Base-by-base conservation (phyloP, 2,888 invertebrate species). In the Drosophila hamatofila region DNA sequence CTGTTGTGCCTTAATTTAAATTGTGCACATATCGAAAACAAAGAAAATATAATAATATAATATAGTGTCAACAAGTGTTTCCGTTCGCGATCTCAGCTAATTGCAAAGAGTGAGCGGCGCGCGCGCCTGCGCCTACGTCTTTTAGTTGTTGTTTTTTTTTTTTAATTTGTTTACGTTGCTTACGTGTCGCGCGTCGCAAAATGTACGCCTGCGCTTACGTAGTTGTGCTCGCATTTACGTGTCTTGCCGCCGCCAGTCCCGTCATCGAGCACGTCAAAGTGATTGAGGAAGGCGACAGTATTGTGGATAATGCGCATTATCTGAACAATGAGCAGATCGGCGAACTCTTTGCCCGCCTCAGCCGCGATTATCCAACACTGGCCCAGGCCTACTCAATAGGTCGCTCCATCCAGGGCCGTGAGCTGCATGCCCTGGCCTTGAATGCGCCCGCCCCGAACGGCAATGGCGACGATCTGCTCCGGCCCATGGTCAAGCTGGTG, bases 401-500 rank as follows among this genome's bases (percentile, higher is more conserved):
- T 0, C 95, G 96, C 91, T 97, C 97, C 0, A 95, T 96, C 0
- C 94, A 97, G 92, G 95, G 95, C 35, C 94, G 97, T 14, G 95
- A 97, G 65, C 93, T 99, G 70, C 95, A 97, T 94, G 92, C 83
- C 8, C 78, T 93, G 60, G 96, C 97, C 91, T 95, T 96, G 66
- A 95, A 96, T 65, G 94, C 95, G 76, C 83, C 83, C 3, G 95
- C 96, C 92, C 95, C 96, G 3, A 65, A 72, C 23, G 74, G 62
- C 27, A 63, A 64, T 27, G 60, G 59, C n/a, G 80, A 76, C 0
- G 84, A 90, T 94, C 94, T 92, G 92, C 95, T 90, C 93, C 95
- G 96, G 79, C 98, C 98, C 0, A 96, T 98, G 94, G 96, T 98
- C 80, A 98, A 98, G 91, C 96, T 96, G 93, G 97, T 98, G 59